These are phyloP conservation scores for Lasiurus cinereus DNA, from an alignment of 2,113 vertebrate species.

Conservation along the genomic window DNA sequence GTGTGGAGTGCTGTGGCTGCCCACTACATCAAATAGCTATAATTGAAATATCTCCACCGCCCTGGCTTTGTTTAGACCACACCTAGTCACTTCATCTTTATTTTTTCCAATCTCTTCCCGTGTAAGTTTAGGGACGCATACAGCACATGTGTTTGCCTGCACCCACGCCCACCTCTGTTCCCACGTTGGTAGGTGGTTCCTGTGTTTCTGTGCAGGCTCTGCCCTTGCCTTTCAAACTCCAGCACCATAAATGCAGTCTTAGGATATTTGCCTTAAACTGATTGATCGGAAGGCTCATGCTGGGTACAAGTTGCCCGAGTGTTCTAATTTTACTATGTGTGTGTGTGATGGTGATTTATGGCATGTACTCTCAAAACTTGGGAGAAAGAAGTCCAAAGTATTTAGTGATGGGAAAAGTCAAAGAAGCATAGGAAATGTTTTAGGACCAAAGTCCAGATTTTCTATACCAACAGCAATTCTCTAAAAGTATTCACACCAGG, in stretches of 20 bases:
- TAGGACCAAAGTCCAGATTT: not conserved
- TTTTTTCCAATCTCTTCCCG: not conserved
- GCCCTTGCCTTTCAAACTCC: too few relatives aligned
- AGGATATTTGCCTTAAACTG: rapidly evolving
- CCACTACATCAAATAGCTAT: constrained; percentile 33
- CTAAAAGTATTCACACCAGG: not conserved
- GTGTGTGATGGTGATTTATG: not conserved
- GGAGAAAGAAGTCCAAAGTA: not conserved
- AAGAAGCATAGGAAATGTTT: not conserved
- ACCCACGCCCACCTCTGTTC: not conserved
- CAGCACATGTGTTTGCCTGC: not conserved
- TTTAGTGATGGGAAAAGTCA: not conserved
- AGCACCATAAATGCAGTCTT: too few relatives aligned
- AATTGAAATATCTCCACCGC: not conserved
- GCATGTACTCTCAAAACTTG: not conserved
- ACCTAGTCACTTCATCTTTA: not conserved
- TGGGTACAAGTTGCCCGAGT: rapidly evolving
- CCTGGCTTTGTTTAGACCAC: not conserved
- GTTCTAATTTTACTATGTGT: not conserved
- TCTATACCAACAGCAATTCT: not conserved
- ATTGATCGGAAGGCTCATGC: not conserved
- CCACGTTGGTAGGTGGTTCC: rapidly evolving
- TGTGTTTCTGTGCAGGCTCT: too few relatives aligned
- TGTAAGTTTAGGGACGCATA: rapidly evolving
- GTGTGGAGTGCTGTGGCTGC: constrained; percentile 32